A percentile compares a stretch with the other conserved stretches of the same genome.
These are phyloP conservation scores for Heliconius ismenius DNA, from an alignment of 2,888 invertebrate species.

Conservation along the genomic window DNA sequence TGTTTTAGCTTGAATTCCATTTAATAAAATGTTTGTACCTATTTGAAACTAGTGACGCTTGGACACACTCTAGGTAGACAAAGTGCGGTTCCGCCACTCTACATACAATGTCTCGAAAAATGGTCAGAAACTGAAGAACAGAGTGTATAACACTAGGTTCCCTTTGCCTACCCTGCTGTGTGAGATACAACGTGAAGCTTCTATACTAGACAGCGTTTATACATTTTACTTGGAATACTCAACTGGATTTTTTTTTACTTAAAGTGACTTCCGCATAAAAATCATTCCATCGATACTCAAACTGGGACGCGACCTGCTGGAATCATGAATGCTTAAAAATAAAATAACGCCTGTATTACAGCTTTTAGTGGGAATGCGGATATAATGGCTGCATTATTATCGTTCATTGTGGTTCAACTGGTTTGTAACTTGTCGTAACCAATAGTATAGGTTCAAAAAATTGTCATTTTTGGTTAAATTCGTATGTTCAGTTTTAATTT, in stretches of 20 bases:
- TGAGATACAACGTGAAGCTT: neutral
- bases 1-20: too few species aligned
- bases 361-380: conserved; percentile 38
- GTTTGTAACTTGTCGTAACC: neutral
- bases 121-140: too few species aligned
- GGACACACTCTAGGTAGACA: too few species aligned
- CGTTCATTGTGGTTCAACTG: conserved; percentile 23
- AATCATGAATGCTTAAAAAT: conserved; percentile 34
- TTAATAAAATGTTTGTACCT: too few species aligned
- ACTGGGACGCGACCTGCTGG: conserved; percentile 36
- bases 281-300: conserved; percentile 30
- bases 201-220: neutral
- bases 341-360: conserved; percentile 33
- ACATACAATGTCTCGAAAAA: too few species aligned
- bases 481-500: neutral
- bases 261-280: conserved; percentile 3
- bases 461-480: neutral
- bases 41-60: too few species aligned
- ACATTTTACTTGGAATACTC: neutral
- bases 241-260: neutral
- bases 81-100: too few species aligned
- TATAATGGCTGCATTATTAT: conserved; percentile 38
- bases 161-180: too few species aligned
- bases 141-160: too few species aligned
- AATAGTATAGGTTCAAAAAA: neutral